Percentiles rank a stretch among this genome's conserved stretches.
These are phyloP conservation scores for Nestor notabilis DNA, from an alignment of 2,113 vertebrate genomes.

Conservation along the genomic window DNA sequence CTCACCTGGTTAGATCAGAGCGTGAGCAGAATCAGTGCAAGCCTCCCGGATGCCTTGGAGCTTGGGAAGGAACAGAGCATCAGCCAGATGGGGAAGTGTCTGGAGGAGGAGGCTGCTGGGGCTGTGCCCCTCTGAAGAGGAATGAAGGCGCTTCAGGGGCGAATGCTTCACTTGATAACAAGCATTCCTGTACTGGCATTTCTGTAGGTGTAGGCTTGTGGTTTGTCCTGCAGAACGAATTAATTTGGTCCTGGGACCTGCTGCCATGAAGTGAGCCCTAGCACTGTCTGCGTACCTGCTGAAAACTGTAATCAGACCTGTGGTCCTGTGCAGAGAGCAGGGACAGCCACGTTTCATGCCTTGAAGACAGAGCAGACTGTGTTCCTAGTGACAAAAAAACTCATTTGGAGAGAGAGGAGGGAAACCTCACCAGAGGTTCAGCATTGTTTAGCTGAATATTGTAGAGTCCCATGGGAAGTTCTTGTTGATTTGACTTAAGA, in stretches of 20 bases:
- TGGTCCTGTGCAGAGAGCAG: background rate
- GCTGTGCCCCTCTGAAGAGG: background rate
- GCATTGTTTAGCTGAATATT: background rate
- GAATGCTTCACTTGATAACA: background rate
- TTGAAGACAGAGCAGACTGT: background rate
- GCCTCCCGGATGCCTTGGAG: background rate
- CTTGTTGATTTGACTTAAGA: background rate
- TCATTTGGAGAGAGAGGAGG: background rate
- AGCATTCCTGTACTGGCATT: fast-evolving
- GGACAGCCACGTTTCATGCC: background rate
- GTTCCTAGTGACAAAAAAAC: background rate
- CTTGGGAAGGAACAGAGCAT: background rate
- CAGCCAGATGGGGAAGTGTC: background rate
- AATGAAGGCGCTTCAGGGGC: background rate
- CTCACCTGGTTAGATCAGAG: background rate
- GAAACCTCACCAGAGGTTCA: background rate
- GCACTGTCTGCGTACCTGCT: background rate
- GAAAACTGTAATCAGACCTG: background rate
- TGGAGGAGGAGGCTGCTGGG: background rate
- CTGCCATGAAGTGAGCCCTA: background rate
- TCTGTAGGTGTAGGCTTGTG: background rate
- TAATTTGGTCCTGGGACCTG: background rate
- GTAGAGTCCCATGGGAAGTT: background rate
- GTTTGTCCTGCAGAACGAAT: background rate
- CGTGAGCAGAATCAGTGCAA: background rate